Evolutionary conservation across 2,888 invertebrate species (phyloP), one percentile per base, ranked within the genome.

Genomic region (Gymnoscelis rufifasciata): DNA sequence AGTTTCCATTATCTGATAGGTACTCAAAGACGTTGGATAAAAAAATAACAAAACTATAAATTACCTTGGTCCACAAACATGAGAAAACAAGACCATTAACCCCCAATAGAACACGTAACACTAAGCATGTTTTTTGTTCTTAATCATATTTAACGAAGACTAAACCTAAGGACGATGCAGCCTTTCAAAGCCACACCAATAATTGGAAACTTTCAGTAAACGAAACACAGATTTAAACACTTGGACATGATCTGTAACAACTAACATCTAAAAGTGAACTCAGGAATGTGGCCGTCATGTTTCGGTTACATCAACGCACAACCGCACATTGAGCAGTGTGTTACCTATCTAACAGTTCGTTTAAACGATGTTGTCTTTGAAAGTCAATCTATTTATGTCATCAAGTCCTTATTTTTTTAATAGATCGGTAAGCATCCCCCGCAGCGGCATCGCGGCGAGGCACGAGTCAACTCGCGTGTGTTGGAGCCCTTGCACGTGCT

Each of bases 361-460:
- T 26, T 64, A 59, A 72, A 71, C 59, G 67, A 68, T 72, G 66
- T 61, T 72, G 66, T 66, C 64, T 71, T 74, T 69, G 67, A 78
- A 79, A 81, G 71, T 74, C 73, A 68, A 77, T 88, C 88, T 88
- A 88, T 88, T 88, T 87, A 69, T 84, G 87, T 84, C 86, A 80
- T 80, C 76, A 83, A 82, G 84, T 87, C 83, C 82, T 88, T 86
- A 84, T 86, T 86, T 88, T 75, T 86, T 86, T 86, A 80, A 87
- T 88, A 88, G 88, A 88, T 83, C 81, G 71, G 68, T 66, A 73
- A 83, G 72, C 87, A 86, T 86, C 88, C 88, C 88, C 87, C 87
- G 84, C 86, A 71, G 71, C 76, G 88, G 69, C 65, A 70, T 68
- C 68, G 74, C 72, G 70, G 70, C 74, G 78, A 79, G 78, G 73